Evolutionary conservation across 2,797 vertebrate species (phyloP), one percentile per base, ranked within the genome.

Genomic region (Coluber constrictor): DNA sequence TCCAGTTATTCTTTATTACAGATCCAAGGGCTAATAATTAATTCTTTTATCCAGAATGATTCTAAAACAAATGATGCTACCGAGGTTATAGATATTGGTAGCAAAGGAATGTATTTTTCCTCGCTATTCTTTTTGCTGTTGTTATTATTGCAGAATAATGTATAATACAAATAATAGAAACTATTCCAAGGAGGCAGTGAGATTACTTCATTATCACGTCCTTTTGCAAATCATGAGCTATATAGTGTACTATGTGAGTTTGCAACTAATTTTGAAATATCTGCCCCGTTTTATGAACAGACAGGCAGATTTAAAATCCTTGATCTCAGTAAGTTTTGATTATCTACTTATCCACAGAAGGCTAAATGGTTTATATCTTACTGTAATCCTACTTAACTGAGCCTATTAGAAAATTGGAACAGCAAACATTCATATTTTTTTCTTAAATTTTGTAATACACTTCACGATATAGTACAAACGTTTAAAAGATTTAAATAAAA

Each of bases 1-100:
- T 92, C 54, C 12, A 54, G 51, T 87, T 93, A 88, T 47, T 94
- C 91, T 90, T 91, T 37, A 74, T 87, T 89, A 93, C 86, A 5
- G 43, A 18, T 43, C 95, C 86, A 88, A 32, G 90, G 47, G 59
- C 7, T 7, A 37, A 90, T 32, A 87, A 93, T 27, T 12, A 70
- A 90, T 86, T 89, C 23, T 32, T 87, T 18, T 90, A 87, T 88
- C 87, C 29, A 93, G 92, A 89, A 63, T 57, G 92, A 27, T 20
- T 93, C 3, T 0, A 5, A 25, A 74, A 27, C 4, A 61, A 32
- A 37, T 27, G 25, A 61, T 91, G 70, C 47, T 63, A n/a, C 15
- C 11, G 43, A 51, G 37, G 89, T 7, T 54, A 66, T 27, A 0
- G 54, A 20, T 4, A 12, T 27, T 29, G 23, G n/a, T n/a, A 60